A percentile compares a stretch with the other conserved stretches of the same genome.
Conservation (phyloP, 2,797 vertebrate species). For the Chrosomus eos region DNA sequence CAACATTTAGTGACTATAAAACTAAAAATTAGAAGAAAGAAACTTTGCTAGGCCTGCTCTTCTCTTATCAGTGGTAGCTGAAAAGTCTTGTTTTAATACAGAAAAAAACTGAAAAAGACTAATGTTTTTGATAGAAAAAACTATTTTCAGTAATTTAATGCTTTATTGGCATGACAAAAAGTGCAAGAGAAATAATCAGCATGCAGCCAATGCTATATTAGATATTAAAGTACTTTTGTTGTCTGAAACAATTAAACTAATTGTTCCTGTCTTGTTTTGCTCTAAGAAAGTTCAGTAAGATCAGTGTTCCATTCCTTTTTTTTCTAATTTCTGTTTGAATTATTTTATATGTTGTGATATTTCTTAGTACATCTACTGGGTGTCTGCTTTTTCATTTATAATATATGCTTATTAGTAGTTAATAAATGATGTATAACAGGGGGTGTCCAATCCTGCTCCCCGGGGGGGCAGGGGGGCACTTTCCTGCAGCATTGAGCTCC, state of each 20-base stretch:
- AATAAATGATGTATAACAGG: conserved; percentile 24
- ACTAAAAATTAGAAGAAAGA: neutral
- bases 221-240: conserved; percentile 34
- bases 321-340: conserved; percentile 24
- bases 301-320: conserved; percentile 8
- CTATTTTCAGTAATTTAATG: conserved; percentile 22
- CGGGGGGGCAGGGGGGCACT: conserved; percentile 6
- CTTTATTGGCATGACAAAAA: conserved; percentile 28
- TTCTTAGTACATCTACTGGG: conserved; percentile 26
- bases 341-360: conserved; percentile 34
- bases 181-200: conserved; percentile 37
- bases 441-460: conserved; percentile 29
- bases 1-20: conserved; percentile 1
- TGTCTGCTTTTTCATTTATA: conserved; percentile 46
- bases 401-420: conserved; percentile 33
- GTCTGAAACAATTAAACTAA: conserved; percentile 32
- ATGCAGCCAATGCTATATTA: conserved; percentile 41
- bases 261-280: conserved; percentile 30
- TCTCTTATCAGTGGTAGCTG: conserved; percentile 7
- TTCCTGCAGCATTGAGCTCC: neutral
- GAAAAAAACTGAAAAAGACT: neutral
- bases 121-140: conserved; percentile 6
- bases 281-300: conserved; percentile 23
- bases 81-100: neutral
- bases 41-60: conserved; percentile 5